phyloP scores from a whole-genome alignment of 2,888 invertebrate species.

The Eristalis intricaria region DNA sequence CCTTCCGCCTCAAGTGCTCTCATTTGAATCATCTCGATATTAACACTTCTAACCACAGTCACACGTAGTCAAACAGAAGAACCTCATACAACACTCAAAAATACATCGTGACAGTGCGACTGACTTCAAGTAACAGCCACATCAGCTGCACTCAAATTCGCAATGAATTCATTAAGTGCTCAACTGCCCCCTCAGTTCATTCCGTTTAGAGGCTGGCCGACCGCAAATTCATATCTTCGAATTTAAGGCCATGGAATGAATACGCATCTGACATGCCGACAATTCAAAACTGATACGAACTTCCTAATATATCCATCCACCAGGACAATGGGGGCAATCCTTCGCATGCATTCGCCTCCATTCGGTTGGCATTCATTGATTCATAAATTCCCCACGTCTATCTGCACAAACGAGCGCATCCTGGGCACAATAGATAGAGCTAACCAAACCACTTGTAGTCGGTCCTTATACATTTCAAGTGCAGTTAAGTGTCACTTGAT shows the following conservation, averaged over 20 bases:
- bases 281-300: conserved; percentile 31
- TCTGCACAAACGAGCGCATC: conserved; percentile 1
- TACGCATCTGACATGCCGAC: conserved; percentile 34
- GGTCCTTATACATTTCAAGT: conserved; percentile 48
- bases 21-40: too few species aligned
- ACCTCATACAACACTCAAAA: too few species aligned
- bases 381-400: conserved; percentile 28
- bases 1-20: too few species aligned
- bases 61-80: too few species aligned
- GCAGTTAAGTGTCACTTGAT: conserved; percentile 60
- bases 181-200: not conserved
- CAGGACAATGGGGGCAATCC: conserved; percentile 41
- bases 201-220: not conserved
- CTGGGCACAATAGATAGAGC: conserved; percentile 10
- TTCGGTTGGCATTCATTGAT: conserved; percentile 50
- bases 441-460: conserved; percentile 26
- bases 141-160: not conserved
- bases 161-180: not conserved
- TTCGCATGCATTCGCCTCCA: conserved; percentile 34
- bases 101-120: too few species aligned
- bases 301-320: conserved; percentile 5
- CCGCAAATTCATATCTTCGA: not conserved
- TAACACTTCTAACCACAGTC: too few species aligned
- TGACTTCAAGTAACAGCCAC: too few species aligned
- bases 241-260: not conserved